Evolutionary conservation across 2,888 invertebrate genomes (phyloP).

Genomic region (Phrixothrix hirtus): DNA sequence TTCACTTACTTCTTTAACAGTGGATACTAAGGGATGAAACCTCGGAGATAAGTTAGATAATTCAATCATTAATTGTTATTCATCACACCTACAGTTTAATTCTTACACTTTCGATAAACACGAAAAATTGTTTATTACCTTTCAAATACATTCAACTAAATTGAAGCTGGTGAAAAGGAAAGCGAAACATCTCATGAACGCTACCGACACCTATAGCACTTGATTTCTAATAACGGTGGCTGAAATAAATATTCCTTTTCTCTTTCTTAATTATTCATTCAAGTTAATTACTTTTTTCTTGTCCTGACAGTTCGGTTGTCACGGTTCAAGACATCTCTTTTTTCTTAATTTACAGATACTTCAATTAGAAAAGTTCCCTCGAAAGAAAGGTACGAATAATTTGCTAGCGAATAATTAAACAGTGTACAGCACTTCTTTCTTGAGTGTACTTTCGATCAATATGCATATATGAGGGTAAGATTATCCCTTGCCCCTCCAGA

Average conservation of each 20-base stretch:
- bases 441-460: constrained; percentile 32
- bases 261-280: constrained; percentile 42
- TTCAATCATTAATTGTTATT: too few relatives aligned
- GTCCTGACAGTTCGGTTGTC: constrained; percentile 40
- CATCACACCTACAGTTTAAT: too few relatives aligned
- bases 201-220: constrained; percentile 20
- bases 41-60: too few relatives aligned
- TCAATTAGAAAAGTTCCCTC: constrained; percentile 37
- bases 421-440: constrained; percentile 19
- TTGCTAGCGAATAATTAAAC: constrained; percentile 25
- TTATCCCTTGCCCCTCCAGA: constrained; percentile 24
- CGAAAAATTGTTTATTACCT: too few relatives aligned
- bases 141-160: too few relatives aligned
- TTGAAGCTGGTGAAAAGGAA: neutral
- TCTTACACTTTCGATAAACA: too few relatives aligned
- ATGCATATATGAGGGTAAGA: constrained; percentile 33
- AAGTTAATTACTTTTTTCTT: constrained; percentile 43
- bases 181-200: constrained; percentile 9
- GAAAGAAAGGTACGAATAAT: constrained; percentile 24
- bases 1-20: too few relatives aligned
- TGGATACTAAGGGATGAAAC: too few relatives aligned
- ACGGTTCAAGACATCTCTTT: constrained; percentile 32
- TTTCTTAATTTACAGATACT: constrained; percentile 42
- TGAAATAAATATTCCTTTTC: constrained; percentile 31
- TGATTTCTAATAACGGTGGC: constrained; percentile 28